phyloP scores from a whole-genome alignment of 2,113 vertebrate species.

The Rhizomys pruinosus region DNA sequence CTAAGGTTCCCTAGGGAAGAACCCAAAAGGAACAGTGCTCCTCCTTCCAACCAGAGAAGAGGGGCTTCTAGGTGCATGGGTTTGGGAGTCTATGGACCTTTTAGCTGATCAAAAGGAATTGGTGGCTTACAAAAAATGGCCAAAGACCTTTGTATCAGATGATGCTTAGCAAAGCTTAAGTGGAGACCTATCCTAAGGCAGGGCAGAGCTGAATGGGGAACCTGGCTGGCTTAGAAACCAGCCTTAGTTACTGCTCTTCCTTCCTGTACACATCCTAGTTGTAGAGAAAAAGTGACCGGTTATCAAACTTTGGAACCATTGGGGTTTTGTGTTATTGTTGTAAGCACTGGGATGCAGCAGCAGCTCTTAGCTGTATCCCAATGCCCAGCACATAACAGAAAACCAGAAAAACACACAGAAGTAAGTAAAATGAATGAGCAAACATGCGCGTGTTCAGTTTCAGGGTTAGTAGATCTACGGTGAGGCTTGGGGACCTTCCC shows the following conservation, averaged over 20 bases:
- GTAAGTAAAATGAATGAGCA: not conserved
- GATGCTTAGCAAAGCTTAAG: not conserved
- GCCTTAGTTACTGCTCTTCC: not conserved
- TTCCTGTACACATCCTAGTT: not conserved
- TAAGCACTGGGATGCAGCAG: not conserved
- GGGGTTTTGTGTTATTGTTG: not conserved
- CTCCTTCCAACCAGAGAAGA: not conserved
- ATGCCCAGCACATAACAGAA: not conserved
- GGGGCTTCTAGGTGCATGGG: not conserved
- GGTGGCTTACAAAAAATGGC: not conserved
- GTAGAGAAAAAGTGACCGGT: not conserved
- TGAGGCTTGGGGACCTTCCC: not conserved
- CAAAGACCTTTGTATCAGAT: not conserved
- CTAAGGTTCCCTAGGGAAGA: not conserved
- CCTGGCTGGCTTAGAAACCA: not conserved
- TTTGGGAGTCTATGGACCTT: not conserved
- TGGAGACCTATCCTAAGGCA: not conserved
- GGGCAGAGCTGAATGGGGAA: accelerated
- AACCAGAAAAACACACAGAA: not conserved
- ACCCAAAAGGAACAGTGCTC: not conserved
- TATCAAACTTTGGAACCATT: not conserved
- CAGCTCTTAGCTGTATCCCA: not conserved
- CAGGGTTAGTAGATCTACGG: not conserved
- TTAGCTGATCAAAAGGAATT: not conserved
- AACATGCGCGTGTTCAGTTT: not conserved